Base-by-base conservation (phyloP, 2,113 vertebrate species). In the Sander lucioperca region DNA sequence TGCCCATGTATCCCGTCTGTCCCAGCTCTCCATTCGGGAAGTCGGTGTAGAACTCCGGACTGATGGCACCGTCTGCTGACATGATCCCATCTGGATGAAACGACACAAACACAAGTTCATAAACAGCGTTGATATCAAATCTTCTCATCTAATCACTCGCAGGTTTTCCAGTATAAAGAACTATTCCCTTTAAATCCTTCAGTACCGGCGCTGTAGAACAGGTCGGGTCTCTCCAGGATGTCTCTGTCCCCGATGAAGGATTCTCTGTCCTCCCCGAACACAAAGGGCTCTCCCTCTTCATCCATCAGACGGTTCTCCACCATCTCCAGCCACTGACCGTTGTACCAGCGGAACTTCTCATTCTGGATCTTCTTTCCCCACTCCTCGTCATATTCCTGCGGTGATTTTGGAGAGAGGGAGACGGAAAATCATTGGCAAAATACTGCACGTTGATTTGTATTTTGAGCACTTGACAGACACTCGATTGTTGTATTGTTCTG, bases 281-380 rank as follows among this genome's bases (percentile, higher is more conserved):
- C 94, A 79, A 96, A 97, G 1, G 96, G 93, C 76, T 97, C 97
- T 13, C 86, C 94, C 2, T 96, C 95, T 11, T 96, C 96, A 16
- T 97, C 97, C 96, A 97, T 91, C 88, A 96, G 96, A 4, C 95
- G 95, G 85, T 95, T 97, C 92, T 97, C 97, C 56, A 97, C 97
- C 97, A 98, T 98, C 90, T 99, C 97, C 82, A 99, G 86, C 98
- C 98, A 98, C 92, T 98, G 97, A n/a, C 97, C 96, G 86, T 99
- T 99, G 93, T 98, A 97, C 96, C 96, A 97, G 59, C 97, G 95
- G 71, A 99, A 98, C 86, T 97, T 98, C 70, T 97, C 96, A 0
- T 93, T 97, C 93, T 97, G 97, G 87, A 98, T 97, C 93, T 97
- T 98, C 89, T 95, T 96, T 10, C 96, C 96, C 97, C 97, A 99